Evolutionary conservation across 2,888 invertebrate species (phyloP), one percentile per base, ranked within the genome.

Genomic region (Drosophila robusta): DNA sequence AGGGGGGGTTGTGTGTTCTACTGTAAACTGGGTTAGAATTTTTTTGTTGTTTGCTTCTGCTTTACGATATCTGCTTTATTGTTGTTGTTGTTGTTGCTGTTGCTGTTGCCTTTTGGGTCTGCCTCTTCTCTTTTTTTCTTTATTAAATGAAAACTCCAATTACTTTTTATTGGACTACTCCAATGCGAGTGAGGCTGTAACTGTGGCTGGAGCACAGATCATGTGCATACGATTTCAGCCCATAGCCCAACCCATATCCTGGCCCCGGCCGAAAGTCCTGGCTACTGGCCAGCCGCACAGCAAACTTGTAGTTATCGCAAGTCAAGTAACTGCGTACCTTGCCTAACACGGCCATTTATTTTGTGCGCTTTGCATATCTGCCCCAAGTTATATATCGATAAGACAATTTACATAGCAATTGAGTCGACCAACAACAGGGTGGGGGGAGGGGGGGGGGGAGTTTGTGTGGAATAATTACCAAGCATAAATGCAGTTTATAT

Each of bases 81-180:
- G 41, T 39, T 9, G 6, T 46, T 24, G 2, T 14, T 47, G 18
- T 47, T 51, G 22, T 50, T 45, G 24, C n/a, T 51, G 22, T 50
- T 45, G 24, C n/a, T 38, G 9, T 9, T n/a, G 18, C 18, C 18
- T 29, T 46, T 57, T 45, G 47, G 60, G 51, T 41, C 46, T 62
- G 49, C 47, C 56, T 60, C 29, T 9, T 29, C 29, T 9, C 29
- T 29, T 29, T 29, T 22, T 55, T 57, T 75, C 60, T 75, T 74
- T 86, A 86, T 85, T 86, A 85, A 88, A 85, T 87, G 81, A 80
- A 87, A 85, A 89, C 76, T 85, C 67, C 81, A 85, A 85, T 87
- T 89, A 87, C 84, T 78, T 88, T 85, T 86, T 85, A 87, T 87
- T 84, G 84, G 72, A 76, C 80, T 71, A 44, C 66, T 56, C 36